A percentile compares a stretch with the other conserved stretches of the same genome.
Evolutionary conservation across 2,113 vertebrate species (phyloP).

Genomic region (Erythrocercus mccallii): DNA sequence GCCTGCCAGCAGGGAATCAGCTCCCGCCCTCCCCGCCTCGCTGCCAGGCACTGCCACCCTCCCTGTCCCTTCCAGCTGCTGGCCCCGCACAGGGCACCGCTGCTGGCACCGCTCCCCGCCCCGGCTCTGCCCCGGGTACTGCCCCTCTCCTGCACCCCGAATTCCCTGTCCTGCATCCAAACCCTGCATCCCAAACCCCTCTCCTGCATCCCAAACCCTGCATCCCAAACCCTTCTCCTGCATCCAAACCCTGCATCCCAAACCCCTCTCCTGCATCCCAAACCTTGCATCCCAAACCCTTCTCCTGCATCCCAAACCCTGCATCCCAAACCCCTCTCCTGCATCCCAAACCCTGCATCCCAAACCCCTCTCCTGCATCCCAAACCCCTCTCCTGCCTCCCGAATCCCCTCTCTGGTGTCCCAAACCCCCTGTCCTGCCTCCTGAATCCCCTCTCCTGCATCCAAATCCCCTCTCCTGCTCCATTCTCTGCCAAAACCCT

Average conservation of each 20-base stretch:
- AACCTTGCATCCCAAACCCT: too few species aligned
- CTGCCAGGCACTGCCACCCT: not conserved
- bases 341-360: too few species aligned
- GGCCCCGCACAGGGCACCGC: not conserved
- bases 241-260: too few species aligned
- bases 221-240: too few species aligned
- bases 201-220: too few species aligned
- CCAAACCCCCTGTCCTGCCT: too few species aligned
- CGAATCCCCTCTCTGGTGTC: not conserved
- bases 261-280: too few species aligned
- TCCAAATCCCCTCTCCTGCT: not conserved
- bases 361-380: too few species aligned
- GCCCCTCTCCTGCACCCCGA: not conserved
- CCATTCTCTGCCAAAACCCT: rapidly evolving
- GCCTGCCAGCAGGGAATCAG: not conserved
- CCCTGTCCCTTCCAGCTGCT: not conserved
- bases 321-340: too few species aligned
- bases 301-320: too few species aligned
- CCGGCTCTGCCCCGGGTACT: not conserved
- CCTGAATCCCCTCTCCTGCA: not conserved
- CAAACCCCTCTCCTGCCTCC: not conserved
- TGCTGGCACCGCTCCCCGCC: not conserved
- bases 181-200: too few species aligned
- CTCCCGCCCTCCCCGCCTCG: not conserved
- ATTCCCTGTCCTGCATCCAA: too few species aligned